Evolutionary conservation across 1,140 invertebrate genomes (phyloP), one percentile per base, ranked within the genome.

Genomic region (Lucilia sericata): DNA sequence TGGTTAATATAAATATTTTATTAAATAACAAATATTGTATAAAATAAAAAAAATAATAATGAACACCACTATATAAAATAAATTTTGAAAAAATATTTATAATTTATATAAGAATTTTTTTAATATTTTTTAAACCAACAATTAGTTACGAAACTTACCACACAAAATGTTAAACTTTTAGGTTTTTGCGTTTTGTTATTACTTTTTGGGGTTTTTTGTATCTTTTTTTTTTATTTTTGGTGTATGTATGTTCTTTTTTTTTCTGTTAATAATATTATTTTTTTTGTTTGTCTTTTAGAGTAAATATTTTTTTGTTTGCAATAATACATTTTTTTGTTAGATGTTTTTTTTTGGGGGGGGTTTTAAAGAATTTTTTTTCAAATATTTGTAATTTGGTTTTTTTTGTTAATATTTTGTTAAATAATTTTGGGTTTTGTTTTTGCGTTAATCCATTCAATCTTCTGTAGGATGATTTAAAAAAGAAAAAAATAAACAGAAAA

Each of bases 401-500:
- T 76, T 80, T 65, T 81, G n/a, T n/a, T 60, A 74, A 70, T 83
- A 80, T 75, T 85, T 82, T 82, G 36, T 84, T 84, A 80, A 84
- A 49, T 85, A 82, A 65, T 84, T 84, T 84, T 74, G 65, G 75
- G 74, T 85, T 82, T 83, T 83, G 42, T 82, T 88, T 89, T 88
- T 85, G 86, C 86, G 88, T 88, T 87, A 87, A 88, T 90, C 89
- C 89, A 88, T 90, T 90, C 89, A 90, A 90, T 90, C 89, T 90
- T 90, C 89, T 90, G 89, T 86, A 90, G 88, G 86, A 90, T 88
- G 89, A 88, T 89, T 84, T 85, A 88, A 86, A 90, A 88, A 90
- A 89, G 86, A 90, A 90, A 88, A 89, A 89, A 88, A 88, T 47
- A 83, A 81, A 83, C 60, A 82, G 60, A 76, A 70, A 81, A 65